Percentiles rank a stretch among this genome's conserved stretches.
Evolutionary conservation across 2,797 vertebrate genomes (phyloP).

Genomic region (Siniperca scherzeri): DNA sequence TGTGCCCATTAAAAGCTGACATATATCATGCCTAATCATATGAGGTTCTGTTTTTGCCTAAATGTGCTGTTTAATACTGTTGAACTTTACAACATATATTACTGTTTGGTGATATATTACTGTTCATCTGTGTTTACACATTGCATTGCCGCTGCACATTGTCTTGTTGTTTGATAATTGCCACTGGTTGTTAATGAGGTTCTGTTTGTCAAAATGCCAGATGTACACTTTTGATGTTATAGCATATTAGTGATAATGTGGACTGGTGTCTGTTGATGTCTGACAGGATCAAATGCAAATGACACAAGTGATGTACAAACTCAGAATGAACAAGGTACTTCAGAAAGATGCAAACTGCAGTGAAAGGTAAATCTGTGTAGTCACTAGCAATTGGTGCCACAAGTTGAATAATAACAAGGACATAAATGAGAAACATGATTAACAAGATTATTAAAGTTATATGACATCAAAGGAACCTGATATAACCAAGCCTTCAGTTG

Average conservation of each 20-base stretch:
- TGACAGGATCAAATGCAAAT: conserved; percentile 34
- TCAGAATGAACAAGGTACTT: conserved; percentile 24
- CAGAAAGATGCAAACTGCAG: conserved; percentile 2
- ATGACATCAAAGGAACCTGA: background rate
- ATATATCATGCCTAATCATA: background rate
- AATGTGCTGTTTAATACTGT: background rate
- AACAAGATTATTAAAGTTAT: background rate
- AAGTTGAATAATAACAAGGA: background rate
- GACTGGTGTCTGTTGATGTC: conserved; percentile 25
- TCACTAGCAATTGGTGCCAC: background rate
- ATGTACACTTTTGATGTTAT: background rate
- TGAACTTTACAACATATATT: background rate
- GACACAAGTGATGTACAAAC: conserved; percentile 33
- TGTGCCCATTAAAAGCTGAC: background rate
- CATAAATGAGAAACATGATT: background rate
- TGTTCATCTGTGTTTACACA: background rate
- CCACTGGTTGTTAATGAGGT: conserved; percentile 3
- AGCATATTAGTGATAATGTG: background rate
- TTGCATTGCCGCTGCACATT: background rate
- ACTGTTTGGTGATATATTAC: background rate
- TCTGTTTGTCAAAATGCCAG: conserved; percentile 3
- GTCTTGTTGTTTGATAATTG: background rate
- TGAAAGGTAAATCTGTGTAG: background rate
- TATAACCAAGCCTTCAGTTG: background rate
- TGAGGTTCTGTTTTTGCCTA: background rate